Base-by-base conservation (phyloP, 2,113 vertebrate genomes). In the Noturus placidus region DNA sequence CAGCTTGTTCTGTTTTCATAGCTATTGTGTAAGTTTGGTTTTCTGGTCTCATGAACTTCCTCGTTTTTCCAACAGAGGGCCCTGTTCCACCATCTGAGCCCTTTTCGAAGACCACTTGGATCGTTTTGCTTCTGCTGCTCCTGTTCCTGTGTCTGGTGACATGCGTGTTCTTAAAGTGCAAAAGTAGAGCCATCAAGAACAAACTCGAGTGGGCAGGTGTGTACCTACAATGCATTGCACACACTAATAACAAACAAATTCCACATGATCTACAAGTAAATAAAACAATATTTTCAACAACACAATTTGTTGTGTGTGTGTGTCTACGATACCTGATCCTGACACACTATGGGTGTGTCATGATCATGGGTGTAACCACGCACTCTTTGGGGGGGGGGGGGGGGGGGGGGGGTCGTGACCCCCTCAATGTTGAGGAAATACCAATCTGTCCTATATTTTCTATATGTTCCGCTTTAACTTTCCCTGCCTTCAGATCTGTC, bases 51-150 rank as follows among this genome's bases (percentile, higher is more conserved):
- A 52, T 33, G 17, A 61, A 61, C 4, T 2, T 77, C 59, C 27
- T 15, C 10, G 0, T 84, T 84, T 57, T 22, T 84, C 87, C 87
- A 88, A n/a, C 61, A 88, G 87, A 30, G 42, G 82, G 46, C 87
- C 0, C 57, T 67, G 42, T n/a, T 83, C 2, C 0, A 1, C 38
- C 6, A 17, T 6, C 56, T 50, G 46, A 83, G 20, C n/a, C 54
- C 59, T 5, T 11, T 20, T 10, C 8, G 27, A 72, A 33, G 67
- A 69, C 77, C 83, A 72, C 27, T 61, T 78, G 70, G 80, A 35
- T 81, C 61, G 17, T 35, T 52, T 11, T 63, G 35, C 22, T 65
- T 33, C 52, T 87, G 81, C 11, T 89, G 1, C 8, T 84, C 1
- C 0, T 89, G 7, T 14, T 42, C 15, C 10, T 86, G 11, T 69